Evolutionary conservation across 2,888 invertebrate species (phyloP), one percentile per base, ranked within the genome.

Genomic region (Nasonovia ribisnigri): DNA sequence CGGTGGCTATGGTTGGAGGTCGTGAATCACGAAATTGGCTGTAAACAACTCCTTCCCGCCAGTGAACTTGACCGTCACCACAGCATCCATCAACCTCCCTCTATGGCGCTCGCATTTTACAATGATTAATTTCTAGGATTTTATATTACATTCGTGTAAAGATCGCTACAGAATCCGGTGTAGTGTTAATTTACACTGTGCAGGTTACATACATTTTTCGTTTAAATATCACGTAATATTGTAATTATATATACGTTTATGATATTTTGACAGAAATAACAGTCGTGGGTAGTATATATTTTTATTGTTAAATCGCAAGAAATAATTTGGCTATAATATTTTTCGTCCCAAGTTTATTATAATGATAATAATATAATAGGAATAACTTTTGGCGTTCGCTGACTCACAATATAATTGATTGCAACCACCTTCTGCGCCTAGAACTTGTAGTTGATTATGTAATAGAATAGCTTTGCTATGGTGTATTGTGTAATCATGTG

Each of bases 21-120:
- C 93, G 93, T 93, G 93, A 90, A 90, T 93, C 93, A 93, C 93
- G 93, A 67, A 93, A 90, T 93, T 42, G 90, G 46, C 88, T 29
- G 86, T 87, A 60, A 91, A 91, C 91, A 24, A 60, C 57, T 54
- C 42, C 51, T 51, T 43, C 20, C 1, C 20, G 1, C 84, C 42
- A 5, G 84, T 42, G 51, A 90, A 77, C 48, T 13, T 36, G 57
- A 57, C 42, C 42, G 8, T 42, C 87, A n/a, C 48, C 36, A 77
- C 77, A 20, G 77, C 16, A 20, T 77, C 20, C 26, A 42, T 54
- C 89, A 43, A n/a, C 57, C 57, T n/a, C 10, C 1, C 36, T 51
- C 36, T 42, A 54, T 24, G 24, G 26, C 36, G 0, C 29, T 43
- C 3, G 4, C 8, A 43, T 29, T 43, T 48, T 48, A 86, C 13